These are phyloP conservation scores for Caenorhabditis virilis DNA, from an alignment of 2,888 invertebrate species.

Conservation along the genomic window DNA sequence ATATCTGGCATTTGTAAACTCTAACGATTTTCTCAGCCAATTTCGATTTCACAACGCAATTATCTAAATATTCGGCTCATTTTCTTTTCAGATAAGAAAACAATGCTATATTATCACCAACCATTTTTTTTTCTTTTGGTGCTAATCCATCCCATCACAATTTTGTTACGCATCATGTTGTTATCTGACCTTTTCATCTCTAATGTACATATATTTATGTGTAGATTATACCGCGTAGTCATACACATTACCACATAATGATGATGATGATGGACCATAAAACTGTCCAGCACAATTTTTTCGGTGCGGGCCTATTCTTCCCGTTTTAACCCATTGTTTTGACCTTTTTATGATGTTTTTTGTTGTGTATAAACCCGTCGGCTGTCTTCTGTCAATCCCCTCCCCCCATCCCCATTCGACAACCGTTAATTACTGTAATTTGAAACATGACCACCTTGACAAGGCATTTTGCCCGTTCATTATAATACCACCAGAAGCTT, in stretches of 20 bases:
- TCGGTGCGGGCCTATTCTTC: constrained; percentile 6
- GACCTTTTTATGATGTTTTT: neutral
- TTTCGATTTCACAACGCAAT: neutral
- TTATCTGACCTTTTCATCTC: constrained; percentile 34
- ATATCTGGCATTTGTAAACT: neutral
- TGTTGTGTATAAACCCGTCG: neutral
- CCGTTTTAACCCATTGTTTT: constrained; percentile 6
- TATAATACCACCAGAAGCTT: neutral
- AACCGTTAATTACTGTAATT: no score
- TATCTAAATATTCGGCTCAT: no score
- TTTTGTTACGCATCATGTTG: neutral
- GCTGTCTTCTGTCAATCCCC: no score
- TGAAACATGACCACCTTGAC: no score
- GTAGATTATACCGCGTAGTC: no score
- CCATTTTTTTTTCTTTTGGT: neutral
- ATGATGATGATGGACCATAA: no score
- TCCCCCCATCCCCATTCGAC: no score
- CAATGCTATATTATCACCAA: neutral
- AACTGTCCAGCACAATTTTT: constrained; percentile 28
- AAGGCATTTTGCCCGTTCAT: no score
- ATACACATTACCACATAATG: no score
- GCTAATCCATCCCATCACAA: neutral
- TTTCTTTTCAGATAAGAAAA: neutral
- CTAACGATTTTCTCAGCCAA: neutral
- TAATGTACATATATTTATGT: no score